Conservation (phyloP, 2,113 vertebrate genomes). For the Monarcha castaneiventris region DNA sequence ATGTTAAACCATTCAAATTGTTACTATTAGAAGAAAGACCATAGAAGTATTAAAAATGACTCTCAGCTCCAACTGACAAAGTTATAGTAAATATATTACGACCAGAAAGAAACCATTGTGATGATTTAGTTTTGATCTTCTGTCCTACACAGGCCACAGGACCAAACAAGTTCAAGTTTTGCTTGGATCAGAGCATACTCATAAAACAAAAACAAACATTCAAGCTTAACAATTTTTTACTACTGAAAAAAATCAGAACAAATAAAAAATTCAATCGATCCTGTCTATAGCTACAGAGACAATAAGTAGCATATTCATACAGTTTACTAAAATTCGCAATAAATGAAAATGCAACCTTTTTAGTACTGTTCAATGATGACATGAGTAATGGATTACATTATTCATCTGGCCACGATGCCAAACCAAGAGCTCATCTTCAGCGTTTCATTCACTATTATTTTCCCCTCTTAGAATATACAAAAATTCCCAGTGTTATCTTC, state of each 20-base stretch:
- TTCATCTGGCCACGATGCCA: neutral
- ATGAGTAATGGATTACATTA: neutral
- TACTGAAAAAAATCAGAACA: neutral
- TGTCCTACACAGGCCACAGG: slow-evolving; percentile 52
- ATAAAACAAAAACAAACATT: neutral
- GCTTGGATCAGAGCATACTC: neutral
- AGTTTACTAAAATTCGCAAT: neutral
- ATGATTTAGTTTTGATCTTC: slow-evolving; percentile 65
- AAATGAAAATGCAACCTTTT: neutral
- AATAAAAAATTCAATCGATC: neutral
- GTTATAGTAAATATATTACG: slow-evolving; percentile 48
- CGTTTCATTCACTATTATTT: neutral
- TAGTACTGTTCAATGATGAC: neutral
- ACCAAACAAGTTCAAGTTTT: neutral
- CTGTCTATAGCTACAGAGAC: neutral
- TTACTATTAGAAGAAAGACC: slow-evolving; percentile 68
- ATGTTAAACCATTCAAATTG: slow-evolving; percentile 69
- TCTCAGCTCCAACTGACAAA: slow-evolving; percentile 50
- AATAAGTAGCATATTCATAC: neutral
- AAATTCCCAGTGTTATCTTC: neutral
- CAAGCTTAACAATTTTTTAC: neutral
- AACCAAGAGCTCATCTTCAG: neutral
- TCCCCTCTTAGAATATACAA: neutral
- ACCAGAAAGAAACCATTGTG: slow-evolving; percentile 67
- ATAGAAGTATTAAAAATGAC: slow-evolving; percentile 65